These are phyloP conservation scores for Allobates femoralis DNA, from an alignment of 2,797 vertebrate genomes.

Conservation along the genomic window DNA sequence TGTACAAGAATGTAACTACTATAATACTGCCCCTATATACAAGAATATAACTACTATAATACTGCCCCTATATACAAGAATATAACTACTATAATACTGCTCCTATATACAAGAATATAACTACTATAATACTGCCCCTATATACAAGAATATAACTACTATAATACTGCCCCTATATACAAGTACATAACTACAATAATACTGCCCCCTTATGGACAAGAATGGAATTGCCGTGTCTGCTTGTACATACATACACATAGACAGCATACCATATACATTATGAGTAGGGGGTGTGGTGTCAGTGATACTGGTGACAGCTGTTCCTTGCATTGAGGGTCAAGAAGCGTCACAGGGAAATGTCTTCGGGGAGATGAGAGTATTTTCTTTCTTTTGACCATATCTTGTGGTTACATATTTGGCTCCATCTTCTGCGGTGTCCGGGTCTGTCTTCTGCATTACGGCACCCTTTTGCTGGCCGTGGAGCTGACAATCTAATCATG, in stretches of 20 bases:
- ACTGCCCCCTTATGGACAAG: neutral
- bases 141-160: neutral
- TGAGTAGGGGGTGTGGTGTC: neutral
- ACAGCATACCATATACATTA: neutral
- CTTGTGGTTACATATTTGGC: neutral
- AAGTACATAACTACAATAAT: neutral
- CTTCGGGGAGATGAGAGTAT: neutral
- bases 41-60: neutral
- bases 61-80: neutral
- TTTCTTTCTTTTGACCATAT: neutral
- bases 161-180: neutral
- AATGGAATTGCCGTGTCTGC: neutral
- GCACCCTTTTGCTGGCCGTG: neutral
- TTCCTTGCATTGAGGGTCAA: neutral
- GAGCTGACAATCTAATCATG: constrained; percentile 51
- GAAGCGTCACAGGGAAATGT: neutral
- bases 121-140: neutral
- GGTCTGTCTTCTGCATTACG: neutral
- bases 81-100: constrained; percentile 7
- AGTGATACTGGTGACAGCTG: constrained; percentile 36
- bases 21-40: neutral
- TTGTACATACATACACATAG: constrained; percentile 2
- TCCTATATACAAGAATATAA: neutral
- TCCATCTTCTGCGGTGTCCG: neutral
- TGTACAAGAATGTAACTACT: constrained; percentile 7